These are phyloP conservation scores for Clytia hemisphaerica DNA, from an alignment of 30 jellyfish, hydroid and myxozoan species.

Conservation along the genomic window DNA sequence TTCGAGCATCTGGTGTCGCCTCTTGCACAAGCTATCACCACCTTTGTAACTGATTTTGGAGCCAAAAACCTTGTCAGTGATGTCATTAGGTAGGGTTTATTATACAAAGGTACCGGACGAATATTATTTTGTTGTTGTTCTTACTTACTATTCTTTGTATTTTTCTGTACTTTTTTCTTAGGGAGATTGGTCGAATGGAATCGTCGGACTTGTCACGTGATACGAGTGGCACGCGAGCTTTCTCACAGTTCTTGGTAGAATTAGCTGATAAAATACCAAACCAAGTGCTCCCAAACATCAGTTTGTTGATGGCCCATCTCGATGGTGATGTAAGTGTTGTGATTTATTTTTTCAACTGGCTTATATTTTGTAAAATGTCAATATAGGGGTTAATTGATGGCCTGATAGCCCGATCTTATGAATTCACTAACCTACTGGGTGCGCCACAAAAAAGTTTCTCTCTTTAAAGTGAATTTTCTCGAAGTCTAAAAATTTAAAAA, in stretches of 20 bases:
- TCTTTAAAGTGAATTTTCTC: no score
- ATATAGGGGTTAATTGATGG: no score
- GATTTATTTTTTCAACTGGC: no score
- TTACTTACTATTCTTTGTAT: neutral
- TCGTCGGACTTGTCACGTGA: constrained; percentile 85
- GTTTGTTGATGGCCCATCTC: constrained; percentile 69
- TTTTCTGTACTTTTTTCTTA: neutral
- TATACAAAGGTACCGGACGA: neutral
- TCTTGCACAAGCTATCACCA: constrained; percentile 77
- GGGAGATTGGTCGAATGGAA: constrained; percentile 93
- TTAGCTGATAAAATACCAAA: constrained; percentile 80
- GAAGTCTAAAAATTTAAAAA: no score
- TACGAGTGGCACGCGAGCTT: constrained; percentile 91
- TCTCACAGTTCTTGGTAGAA: constrained; percentile 84
- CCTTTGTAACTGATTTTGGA: constrained; percentile 64
- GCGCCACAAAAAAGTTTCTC: no score
- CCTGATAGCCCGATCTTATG: no score
- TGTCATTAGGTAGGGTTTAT: constrained; percentile 34
- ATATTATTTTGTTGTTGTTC: neutral
- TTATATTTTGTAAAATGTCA: no score
- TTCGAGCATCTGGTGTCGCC: constrained; percentile 78
- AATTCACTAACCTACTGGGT: no score
- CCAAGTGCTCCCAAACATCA: constrained; percentile 82
- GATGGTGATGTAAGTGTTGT: constrained; percentile 92
- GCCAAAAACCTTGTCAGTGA: constrained; percentile 65